These are phyloP conservation scores for Laothoe populi DNA, from an alignment of 2,888 invertebrate genomes.

Conservation along the genomic window DNA sequence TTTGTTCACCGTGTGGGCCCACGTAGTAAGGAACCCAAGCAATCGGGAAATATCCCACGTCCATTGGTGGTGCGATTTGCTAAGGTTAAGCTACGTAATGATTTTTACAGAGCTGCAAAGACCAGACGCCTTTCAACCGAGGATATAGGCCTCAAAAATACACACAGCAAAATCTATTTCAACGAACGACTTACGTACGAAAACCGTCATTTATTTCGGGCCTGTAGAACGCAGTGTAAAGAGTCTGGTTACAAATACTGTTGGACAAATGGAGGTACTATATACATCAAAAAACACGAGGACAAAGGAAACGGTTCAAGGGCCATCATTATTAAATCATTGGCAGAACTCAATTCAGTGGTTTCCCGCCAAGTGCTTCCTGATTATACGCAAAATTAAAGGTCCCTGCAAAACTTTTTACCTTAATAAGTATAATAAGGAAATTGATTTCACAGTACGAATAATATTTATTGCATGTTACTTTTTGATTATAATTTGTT, in stretches of 20 bases:
- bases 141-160: background rate
- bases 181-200: background rate
- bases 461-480: too few species aligned
- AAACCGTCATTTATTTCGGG: background rate
- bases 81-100: background rate
- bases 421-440: background rate
- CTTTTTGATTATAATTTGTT: too few species aligned
- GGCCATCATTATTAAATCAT: background rate
- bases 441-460: background rate
- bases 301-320: background rate
- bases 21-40: background rate
- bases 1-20: background rate
- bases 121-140: background rate
- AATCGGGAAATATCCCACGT: background rate
- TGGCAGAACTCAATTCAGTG: background rate
- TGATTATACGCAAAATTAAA: background rate
- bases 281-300: background rate
- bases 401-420: too few species aligned
- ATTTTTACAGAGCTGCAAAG: background rate
- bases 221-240: background rate
- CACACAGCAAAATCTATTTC: background rate
- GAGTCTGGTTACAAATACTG: background rate
- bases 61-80: background rate
- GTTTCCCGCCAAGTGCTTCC: background rate
- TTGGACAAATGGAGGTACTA: background rate